These are phyloP conservation scores for Mesorhabditis sp. DNA, from an alignment of 2,888 invertebrate species.

Conservation along the genomic window DNA sequence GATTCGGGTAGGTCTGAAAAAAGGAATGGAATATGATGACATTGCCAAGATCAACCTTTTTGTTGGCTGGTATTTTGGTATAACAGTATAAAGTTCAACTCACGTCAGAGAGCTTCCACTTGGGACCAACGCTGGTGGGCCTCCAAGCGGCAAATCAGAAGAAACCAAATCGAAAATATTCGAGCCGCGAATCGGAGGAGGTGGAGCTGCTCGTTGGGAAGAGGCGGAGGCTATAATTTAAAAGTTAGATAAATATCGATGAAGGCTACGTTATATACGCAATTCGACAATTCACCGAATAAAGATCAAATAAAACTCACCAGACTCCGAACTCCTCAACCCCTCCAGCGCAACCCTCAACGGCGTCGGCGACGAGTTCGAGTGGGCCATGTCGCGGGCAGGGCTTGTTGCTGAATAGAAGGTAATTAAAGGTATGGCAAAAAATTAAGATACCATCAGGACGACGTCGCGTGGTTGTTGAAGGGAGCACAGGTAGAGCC, in stretches of 20 bases:
- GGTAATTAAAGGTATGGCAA: too few relatives aligned
- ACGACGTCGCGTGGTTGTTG: neutral
- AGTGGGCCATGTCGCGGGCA: neutral
- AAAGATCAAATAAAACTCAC: neutral
- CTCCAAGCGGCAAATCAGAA: neutral
- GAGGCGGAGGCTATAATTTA: neutral
- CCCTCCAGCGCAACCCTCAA: constrained; percentile 2
- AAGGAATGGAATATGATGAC: too few relatives aligned
- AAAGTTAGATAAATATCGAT: neutral
- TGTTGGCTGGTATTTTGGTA: too few relatives aligned
- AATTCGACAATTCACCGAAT: neutral
- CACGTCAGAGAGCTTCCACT: too few relatives aligned
- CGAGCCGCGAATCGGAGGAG: neutral
- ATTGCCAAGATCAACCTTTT: too few relatives aligned
- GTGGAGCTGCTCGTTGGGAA: neutral
- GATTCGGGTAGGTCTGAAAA: too few relatives aligned
- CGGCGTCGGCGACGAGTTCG: neutral
- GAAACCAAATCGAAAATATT: neutral
- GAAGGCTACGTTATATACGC: neutral
- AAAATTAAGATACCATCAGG: neutral
- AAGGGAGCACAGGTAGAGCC: neutral
- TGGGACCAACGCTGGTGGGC: neutral
- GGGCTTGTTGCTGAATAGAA: neutral
- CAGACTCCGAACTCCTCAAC: neutral
- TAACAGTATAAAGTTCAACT: too few relatives aligned